Evolutionary conservation across 2,797 vertebrate species (phyloP).

Genomic region (Pseudopleuronectes americanus): DNA sequence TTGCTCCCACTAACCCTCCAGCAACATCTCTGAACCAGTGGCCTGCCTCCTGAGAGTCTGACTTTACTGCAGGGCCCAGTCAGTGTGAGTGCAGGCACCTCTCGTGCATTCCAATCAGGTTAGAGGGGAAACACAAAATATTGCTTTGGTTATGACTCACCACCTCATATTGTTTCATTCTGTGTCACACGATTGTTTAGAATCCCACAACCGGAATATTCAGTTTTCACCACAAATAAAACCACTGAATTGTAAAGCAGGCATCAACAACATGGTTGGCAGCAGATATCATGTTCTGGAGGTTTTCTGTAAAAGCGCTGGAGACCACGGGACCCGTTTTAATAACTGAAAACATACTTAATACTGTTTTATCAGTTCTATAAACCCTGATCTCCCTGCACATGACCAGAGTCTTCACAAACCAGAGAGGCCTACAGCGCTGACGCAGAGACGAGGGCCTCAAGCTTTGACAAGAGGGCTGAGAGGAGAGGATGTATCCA

Average conservation of each 20-base stretch:
- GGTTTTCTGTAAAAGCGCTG: constrained; percentile 14
- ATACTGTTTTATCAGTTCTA: no score
- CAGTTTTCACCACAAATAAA: background rate
- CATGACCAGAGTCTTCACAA: no score
- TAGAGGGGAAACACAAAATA: constrained; percentile 9
- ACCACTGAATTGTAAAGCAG: constrained; percentile 7
- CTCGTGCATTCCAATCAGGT: constrained; percentile 2
- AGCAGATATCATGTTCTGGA: constrained; percentile 4
- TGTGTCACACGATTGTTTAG: background rate
- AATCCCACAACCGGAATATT: background rate
- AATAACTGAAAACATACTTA: background rate
- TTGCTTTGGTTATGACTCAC: constrained; percentile 13
- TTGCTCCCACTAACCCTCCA: background rate
- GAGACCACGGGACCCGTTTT: constrained; percentile 1
- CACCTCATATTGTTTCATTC: constrained; percentile 11
- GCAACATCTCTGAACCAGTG: constrained; percentile 13
- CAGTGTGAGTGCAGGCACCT: background rate
- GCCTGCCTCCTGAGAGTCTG: constrained; percentile 14
- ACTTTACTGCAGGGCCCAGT: background rate
- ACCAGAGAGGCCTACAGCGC: no score
- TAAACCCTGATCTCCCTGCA: no score
- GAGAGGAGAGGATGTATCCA: no score
- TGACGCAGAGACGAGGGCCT: no score
- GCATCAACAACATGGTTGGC: constrained; percentile 2
- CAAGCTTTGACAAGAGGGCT: no score